phyloP scores from a whole-genome alignment of 2,888 invertebrate genomes.

The Dioctria linearis region DNA sequence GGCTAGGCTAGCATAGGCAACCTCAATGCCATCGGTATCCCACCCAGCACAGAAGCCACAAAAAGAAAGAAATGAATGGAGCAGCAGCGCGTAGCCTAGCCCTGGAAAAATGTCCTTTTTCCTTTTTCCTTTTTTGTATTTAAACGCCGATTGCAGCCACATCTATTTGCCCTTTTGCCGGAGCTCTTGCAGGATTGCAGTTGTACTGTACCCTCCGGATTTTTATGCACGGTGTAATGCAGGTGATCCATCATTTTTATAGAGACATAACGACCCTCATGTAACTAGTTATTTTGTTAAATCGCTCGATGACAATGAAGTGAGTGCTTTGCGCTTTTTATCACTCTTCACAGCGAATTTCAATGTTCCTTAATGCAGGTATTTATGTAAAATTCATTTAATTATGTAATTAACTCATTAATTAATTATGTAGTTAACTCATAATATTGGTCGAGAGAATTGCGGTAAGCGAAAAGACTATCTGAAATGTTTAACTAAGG shows the following conservation, averaged over 20 bases:
- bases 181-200: slow-evolving; percentile 1
- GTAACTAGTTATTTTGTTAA: slow-evolving; percentile 44
- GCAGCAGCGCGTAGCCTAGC: background rate
- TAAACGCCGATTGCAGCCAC: slow-evolving; percentile 14
- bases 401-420: too few relatives aligned
- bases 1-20: too few relatives aligned
- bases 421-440: too few relatives aligned
- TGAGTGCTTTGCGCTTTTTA: slow-evolving; percentile 18
- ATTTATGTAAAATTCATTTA: too few relatives aligned
- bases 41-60: slow-evolving; percentile 20
- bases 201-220: slow-evolving; percentile 25
- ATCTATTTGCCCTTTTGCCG: slow-evolving; percentile 1
- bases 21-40: slow-evolving; percentile 23
- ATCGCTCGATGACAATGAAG: slow-evolving; percentile 22
- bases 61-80: slow-evolving; percentile 5
- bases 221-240: slow-evolving; percentile 58
- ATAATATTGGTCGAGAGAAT: too few relatives aligned
- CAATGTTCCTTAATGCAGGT: too few relatives aligned
- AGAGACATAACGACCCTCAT: slow-evolving; percentile 46
- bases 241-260: slow-evolving; percentile 58
- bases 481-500: too few relatives aligned
- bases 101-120: background rate
- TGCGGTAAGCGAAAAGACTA: too few relatives aligned
- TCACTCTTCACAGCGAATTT: slow-evolving; percentile 6
- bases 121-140: background rate